Conservation (phyloP, 2,113 vertebrate genomes). For the Phocoena phocoena region DNA sequence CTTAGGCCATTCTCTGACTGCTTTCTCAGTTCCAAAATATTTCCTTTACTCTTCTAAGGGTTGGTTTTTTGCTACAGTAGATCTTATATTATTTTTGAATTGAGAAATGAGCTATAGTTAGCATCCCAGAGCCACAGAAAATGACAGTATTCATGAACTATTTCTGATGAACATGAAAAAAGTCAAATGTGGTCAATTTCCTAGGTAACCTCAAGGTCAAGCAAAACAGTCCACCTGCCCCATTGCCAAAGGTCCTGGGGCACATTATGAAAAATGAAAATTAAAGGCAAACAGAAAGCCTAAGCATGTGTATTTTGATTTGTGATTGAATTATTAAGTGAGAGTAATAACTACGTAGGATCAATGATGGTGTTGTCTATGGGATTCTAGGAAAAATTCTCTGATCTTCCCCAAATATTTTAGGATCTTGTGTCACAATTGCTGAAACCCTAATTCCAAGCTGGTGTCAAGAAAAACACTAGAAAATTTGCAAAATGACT, state of each 20-base stretch:
- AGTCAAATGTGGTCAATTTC: not conserved
- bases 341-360: not conserved
- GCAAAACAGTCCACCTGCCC: not conserved
- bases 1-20: not conserved
- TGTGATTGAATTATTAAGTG: not conserved
- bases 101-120: not conserved
- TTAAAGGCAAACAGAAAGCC: not conserved
- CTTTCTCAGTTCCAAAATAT: constrained; percentile 17
- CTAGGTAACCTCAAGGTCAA: not conserved
- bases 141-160: not conserved
- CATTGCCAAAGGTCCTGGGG: not conserved
- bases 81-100: constrained; percentile 6
- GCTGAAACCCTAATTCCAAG: not conserved
- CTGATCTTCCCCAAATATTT: constrained; percentile 1
- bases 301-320: not conserved
- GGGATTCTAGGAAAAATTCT: not conserved
- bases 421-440: not conserved
- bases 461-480: not conserved
- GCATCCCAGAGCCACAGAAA: not conserved
- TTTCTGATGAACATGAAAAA: not conserved
- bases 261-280: constrained; percentile 38
- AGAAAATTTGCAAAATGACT: not conserved
- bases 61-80: not conserved
- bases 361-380: not conserved
- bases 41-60: not conserved